Conservation (phyloP, 2,797 vertebrate species). For the Sebastes nivosus region DNA sequence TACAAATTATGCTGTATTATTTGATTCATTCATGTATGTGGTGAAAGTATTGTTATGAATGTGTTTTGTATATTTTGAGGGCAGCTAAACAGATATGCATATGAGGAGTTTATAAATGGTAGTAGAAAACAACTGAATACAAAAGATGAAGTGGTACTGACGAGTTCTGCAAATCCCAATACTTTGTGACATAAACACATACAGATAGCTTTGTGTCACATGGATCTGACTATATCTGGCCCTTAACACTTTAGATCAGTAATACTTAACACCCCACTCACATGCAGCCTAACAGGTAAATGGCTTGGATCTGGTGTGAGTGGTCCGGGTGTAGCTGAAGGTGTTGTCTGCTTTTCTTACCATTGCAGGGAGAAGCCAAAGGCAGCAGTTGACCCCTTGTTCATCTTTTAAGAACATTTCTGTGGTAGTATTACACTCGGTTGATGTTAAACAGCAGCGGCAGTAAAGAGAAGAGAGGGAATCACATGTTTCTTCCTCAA, state of each 20-base stretch:
- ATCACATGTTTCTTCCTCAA: constrained; percentile 14
- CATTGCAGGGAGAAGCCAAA: not conserved
- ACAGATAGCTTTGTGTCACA: not conserved
- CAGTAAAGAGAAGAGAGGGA: constrained; percentile 9
- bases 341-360: constrained; percentile 3
- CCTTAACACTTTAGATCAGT: not conserved
- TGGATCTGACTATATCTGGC: not conserved
- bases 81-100: not conserved
- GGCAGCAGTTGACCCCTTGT: constrained; percentile 44
- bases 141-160: not conserved
- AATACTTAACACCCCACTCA: not conserved
- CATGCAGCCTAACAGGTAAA: not conserved
- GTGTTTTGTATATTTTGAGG: not conserved
- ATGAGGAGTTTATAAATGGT: not conserved
- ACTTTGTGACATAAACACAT: not conserved
- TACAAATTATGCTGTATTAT: not conserved
- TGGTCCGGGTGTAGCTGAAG: not conserved
- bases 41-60: not conserved
- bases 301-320: not conserved
- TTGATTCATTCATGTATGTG: not conserved
- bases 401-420: constrained; percentile 32
- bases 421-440: not conserved
- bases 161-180: not conserved
- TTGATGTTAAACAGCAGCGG: constrained; percentile 40
- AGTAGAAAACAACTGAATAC: not conserved